Evolutionary conservation across 92 coral and sea anemone genomes (phyloP).

Genomic region (Porites evermanni): DNA sequence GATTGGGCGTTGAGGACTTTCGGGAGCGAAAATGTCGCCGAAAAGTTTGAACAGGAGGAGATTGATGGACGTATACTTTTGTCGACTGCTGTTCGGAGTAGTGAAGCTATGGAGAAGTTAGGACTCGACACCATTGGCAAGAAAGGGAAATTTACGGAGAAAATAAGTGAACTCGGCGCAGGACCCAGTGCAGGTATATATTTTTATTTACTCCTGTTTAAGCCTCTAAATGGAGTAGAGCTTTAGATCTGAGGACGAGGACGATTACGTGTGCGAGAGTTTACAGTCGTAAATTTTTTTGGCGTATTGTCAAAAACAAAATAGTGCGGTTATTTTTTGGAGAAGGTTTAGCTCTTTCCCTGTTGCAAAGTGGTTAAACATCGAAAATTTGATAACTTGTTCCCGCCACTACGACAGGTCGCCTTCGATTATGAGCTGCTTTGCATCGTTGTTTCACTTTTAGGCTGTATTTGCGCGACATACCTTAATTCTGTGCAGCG

Average conservation of each 20-base stretch:
- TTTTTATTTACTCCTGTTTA: neutral
- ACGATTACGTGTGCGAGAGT: too few species aligned
- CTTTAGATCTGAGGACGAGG: too few species aligned
- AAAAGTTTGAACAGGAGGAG: conserved; percentile 47
- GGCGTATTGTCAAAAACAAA: too few species aligned
- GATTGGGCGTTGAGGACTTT: conserved; percentile 45
- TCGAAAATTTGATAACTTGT: too few species aligned
- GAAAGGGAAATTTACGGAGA: conserved; percentile 47
- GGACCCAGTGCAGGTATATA: conserved; percentile 1
- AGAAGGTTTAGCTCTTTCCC: too few species aligned
- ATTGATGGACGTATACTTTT: conserved; percentile 58
- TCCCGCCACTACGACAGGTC: neutral
- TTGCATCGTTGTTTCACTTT: neutral
- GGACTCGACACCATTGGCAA: conserved; percentile 64
- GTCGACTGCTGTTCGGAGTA: conserved; percentile 39
- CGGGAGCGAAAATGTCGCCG: conserved; percentile 40
- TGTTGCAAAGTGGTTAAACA: too few species aligned
- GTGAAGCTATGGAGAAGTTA: conserved; percentile 51
- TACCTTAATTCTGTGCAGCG: neutral
- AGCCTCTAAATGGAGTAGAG: neutral
- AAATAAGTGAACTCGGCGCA: conserved; percentile 29
- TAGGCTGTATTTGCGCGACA: neutral
- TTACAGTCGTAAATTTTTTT: too few species aligned
- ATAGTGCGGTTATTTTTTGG: too few species aligned
- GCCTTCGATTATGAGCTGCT: neutral